A percentile compares a stretch with the other conserved stretches of the same genome.
These are phyloP conservation scores for Oscheius onirici DNA, from an alignment of 2,888 invertebrate species.

Conservation along the genomic window DNA sequence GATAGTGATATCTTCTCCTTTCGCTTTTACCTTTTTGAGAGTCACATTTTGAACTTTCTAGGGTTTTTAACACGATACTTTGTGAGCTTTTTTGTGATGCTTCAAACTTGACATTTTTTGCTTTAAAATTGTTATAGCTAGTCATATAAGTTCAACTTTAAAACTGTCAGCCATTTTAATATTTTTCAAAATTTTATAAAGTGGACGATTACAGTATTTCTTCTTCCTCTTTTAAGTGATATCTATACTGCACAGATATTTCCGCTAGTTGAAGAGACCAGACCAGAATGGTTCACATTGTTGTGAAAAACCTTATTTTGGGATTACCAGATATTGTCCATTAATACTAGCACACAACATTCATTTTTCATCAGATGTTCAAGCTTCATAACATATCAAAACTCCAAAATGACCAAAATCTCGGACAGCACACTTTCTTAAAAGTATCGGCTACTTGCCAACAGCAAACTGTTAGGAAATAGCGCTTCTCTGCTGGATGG, in stretches of 20 bases:
- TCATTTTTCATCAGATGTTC: too few species aligned
- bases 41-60: not conserved
- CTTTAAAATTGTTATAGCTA: too few species aligned
- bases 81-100: too few species aligned
- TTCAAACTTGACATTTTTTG: too few species aligned
- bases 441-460: constrained; percentile 20
- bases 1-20: not conserved
- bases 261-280: too few species aligned
- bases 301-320: too few species aligned
- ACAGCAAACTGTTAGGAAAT: constrained; percentile 11
- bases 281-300: too few species aligned
- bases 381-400: too few species aligned
- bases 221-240: too few species aligned
- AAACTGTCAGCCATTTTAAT: not conserved
- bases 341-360: too few species aligned
- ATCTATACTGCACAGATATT: too few species aligned
- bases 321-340: too few species aligned
- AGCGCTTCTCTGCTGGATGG: not conserved
- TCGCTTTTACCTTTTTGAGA: not conserved
- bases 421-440: not conserved
- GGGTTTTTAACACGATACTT: not conserved
- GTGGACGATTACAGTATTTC: not conserved
- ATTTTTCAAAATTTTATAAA: not conserved
- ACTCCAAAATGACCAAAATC: not conserved
- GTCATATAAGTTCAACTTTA: not conserved